Evolutionary conservation across 2,888 invertebrate genomes (phyloP), one percentile per base, ranked within the genome.

Genomic region (Germaria angustata): DNA sequence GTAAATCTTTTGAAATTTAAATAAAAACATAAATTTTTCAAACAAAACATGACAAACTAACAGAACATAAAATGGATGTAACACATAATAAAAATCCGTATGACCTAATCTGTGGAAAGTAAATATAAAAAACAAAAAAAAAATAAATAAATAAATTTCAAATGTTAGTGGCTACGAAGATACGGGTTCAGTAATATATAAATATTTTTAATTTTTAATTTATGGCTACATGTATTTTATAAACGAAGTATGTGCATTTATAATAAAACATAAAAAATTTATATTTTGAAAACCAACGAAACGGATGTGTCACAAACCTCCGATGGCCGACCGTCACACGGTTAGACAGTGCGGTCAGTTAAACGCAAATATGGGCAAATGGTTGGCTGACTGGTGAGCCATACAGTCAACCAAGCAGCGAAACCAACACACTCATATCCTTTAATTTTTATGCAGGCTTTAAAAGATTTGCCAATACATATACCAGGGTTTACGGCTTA

Each of bases 291-390:
- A 84, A 77, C 76, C 84, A 73, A 77, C 81, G 69, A 65, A 85
- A 79, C 86, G 86, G 86, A 87, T 85, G 81, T 86, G 86, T 84
- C 85, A 80, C 20, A 69, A 75, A 65, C 59, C 78, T 65, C 13
- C 46, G 59, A 15, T 51, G 65, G 7, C 57, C 41, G 65, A 5
- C 57, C 41, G 65, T 73, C 24, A 65, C 22, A 15, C 32, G 24
- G 51, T 36, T 22, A 28, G 20, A 3, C 32, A 11, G 11, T 22
- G 41, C 15, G 49, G 34, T 55, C 44, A 34, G 17, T 32, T 32
- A 15, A 41, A 7, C 44, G 8, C 49, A 20, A 20, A 20, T 9
- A 39, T 41, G 20, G 13, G 11, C 34, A 44, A 41, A 41, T 34
- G 32, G 4, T 39, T 36, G 65, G 49, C 20, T 66, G 17, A 22